These are phyloP conservation scores for Megamerina dolium DNA, from an alignment of 2,888 invertebrate species.

Conservation along the genomic window DNA sequence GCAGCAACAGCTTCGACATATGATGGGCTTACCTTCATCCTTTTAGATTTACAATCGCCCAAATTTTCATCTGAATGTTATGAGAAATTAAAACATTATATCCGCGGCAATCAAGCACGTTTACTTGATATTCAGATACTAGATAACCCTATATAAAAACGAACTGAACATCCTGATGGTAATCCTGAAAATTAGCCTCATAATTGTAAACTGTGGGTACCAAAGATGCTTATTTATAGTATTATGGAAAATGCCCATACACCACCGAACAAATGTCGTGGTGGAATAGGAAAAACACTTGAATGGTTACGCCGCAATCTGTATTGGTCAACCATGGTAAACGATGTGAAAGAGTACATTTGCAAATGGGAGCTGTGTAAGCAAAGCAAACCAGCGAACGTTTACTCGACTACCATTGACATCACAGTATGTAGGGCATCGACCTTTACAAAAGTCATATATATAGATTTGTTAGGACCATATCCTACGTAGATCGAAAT, in stretches of 20 bases:
- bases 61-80: constrained; percentile 2
- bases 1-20: no score
- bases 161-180: constrained; percentile 12
- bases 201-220: constrained; percentile 4
- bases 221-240: background rate
- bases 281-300: background rate
- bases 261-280: no score
- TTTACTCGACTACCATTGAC: constrained; percentile 11
- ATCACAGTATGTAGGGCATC: background rate
- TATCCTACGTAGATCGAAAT: constrained; percentile 6
- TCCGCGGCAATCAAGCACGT: background rate
- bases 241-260: background rate
- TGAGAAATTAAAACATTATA: background rate
- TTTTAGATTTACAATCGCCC: background rate
- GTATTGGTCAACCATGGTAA: constrained; percentile 1
- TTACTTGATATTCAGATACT: constrained; percentile 6
- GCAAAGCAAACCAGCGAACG: constrained; percentile 1
- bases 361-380: background rate
- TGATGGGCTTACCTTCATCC: no score
- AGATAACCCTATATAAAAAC: constrained; percentile 6
- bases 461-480: constrained; percentile 9
- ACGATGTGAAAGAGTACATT: background rate
- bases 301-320: background rate
- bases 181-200: background rate
- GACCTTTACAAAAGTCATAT: constrained; percentile 13